These are phyloP conservation scores for Carassius auratus DNA, from an alignment of 2,113 vertebrate genomes.

Conservation along the genomic window DNA sequence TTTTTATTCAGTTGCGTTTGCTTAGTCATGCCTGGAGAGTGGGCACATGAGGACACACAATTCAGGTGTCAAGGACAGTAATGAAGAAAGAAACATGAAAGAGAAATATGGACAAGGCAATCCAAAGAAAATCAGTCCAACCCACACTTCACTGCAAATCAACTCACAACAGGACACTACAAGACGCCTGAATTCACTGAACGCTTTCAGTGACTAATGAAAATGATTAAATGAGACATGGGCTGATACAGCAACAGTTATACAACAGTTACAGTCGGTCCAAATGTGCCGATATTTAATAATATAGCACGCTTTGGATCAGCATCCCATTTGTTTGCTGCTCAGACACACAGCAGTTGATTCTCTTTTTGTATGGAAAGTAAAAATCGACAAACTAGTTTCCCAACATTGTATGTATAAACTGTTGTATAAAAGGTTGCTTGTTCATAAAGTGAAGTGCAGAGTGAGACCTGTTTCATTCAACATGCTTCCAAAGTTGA, in stretches of 20 bases:
- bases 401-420: background rate
- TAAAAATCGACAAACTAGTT: background rate
- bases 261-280: background rate
- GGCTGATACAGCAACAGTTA: background rate
- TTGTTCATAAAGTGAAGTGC: conserved; percentile 31
- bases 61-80: conserved; percentile 23
- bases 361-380: background rate
- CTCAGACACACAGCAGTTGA: background rate
- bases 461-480: conserved; percentile 13
- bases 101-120: conserved; percentile 60
- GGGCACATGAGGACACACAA: background rate
- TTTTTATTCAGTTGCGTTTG: background rate
- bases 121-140: conserved; percentile 57
- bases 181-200: background rate
- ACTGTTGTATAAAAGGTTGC: background rate
- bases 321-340: background rate
- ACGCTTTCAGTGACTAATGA: background rate
- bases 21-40: conserved; percentile 3
- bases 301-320: background rate
- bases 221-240: background rate
- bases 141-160: conserved; percentile 36
- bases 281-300: background rate
- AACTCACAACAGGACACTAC: background rate
- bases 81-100: conserved; percentile 17
- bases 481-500: conserved; percentile 10